Evolutionary conservation across 2,113 vertebrate species (phyloP).

Genomic region (Notarius quadriscutis): DNA sequence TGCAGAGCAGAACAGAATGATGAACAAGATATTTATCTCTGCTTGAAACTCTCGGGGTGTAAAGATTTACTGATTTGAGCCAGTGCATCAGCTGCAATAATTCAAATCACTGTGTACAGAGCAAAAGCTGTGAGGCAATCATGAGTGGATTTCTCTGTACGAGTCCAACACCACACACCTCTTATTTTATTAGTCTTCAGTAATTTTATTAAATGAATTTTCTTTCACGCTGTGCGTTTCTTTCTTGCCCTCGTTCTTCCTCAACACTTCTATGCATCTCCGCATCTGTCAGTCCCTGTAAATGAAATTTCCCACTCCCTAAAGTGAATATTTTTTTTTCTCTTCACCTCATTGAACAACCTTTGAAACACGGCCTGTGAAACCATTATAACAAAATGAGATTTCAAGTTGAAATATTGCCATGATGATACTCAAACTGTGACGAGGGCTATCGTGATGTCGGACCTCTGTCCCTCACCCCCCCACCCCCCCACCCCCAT

Average conservation of each 20-base stretch:
- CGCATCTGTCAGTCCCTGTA: neutral
- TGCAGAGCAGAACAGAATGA: constrained; percentile 10
- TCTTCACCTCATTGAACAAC: neutral
- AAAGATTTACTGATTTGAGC: neutral
- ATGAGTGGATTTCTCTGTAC: neutral
- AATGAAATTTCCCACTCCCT: constrained; percentile 22
- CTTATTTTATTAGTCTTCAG: neutral
- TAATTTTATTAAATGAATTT: neutral
- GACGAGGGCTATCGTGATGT: neutral
- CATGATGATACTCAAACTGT: constrained; percentile 11
- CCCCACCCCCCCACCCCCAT: neutral
- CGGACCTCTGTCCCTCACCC: neutral
- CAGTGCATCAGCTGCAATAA: neutral
- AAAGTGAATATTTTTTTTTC: constrained; percentile 5
- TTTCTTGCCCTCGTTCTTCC: neutral
- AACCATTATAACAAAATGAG: constrained; percentile 21
- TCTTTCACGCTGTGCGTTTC: neutral
- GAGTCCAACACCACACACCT: neutral
- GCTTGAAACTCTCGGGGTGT: neutral
- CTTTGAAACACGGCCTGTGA: constrained; percentile 9
- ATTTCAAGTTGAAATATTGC: constrained; percentile 24
- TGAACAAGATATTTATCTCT: constrained; percentile 6
- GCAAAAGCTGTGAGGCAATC: neutral
- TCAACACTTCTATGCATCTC: neutral
- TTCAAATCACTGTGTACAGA: neutral